These are phyloP conservation scores for Oryzias javanicus DNA, from an alignment of 2,113 vertebrate species.

Conservation along the genomic window DNA sequence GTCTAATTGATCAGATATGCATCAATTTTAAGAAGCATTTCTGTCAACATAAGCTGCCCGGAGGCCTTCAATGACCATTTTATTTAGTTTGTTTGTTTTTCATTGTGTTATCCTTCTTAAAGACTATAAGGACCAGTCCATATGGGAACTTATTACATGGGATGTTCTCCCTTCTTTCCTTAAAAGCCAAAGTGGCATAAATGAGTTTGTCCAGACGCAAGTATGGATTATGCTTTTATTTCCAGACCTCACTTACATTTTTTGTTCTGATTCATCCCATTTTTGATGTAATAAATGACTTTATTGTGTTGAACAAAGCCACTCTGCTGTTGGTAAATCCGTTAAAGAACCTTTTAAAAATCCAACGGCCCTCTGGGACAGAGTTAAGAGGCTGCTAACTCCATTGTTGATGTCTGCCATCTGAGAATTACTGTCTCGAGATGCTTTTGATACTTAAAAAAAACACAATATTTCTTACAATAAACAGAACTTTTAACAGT, in stretches of 20 bases:
- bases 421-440: constrained; percentile 4
- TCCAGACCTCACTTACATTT: neutral
- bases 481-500: neutral
- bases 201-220: no score
- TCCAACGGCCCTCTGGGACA: no score
- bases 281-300: constrained; percentile 3
- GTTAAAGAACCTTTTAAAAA: no score
- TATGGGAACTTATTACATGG: no score
- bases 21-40: neutral
- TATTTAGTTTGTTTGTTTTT: no score
- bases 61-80: no score
- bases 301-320: neutral
- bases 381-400: neutral
- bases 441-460: constrained; percentile 7
- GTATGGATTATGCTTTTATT: neutral
- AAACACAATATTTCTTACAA: neutral
- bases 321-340: no score
- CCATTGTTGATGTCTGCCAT: constrained; percentile 5
- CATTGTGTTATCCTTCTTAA: no score
- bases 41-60: neutral
- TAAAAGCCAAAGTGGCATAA: no score
- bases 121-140: no score
- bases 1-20: neutral
- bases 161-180: no score
- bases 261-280: constrained; percentile 10